phyloP scores from a whole-genome alignment of 2,113 vertebrate genomes.

The Pseudorasbora parva region DNA sequence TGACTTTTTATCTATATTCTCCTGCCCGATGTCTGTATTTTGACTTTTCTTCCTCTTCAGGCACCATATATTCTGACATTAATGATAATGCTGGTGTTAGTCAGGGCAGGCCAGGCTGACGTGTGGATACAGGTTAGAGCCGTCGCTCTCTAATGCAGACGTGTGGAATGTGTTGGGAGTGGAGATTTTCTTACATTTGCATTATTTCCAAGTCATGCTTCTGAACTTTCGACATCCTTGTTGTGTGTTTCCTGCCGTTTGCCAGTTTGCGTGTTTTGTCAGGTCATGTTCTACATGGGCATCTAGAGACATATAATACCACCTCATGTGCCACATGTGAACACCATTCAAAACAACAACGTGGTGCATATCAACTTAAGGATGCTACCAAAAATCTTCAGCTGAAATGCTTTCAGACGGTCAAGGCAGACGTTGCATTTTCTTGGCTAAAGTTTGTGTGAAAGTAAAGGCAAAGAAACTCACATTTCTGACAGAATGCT shows the following conservation, averaged over 20 bases:
- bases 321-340: neutral
- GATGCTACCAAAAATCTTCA: no score
- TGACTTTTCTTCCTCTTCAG: neutral
- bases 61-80: neutral
- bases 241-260: neutral
- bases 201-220: neutral
- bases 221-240: neutral
- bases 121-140: neutral
- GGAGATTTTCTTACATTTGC: slow-evolving; percentile 21
- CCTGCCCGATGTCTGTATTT: neutral
- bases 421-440: neutral
- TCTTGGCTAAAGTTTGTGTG: neutral
- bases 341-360: no score
- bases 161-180: neutral
- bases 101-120: neutral
- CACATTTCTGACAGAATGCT: neutral
- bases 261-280: neutral
- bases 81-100: neutral
- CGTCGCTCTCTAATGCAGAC: neutral
- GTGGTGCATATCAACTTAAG: no score
- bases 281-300: neutral
- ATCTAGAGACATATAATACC: neutral
- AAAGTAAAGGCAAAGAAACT: neutral
- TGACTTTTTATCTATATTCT: neutral
- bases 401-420: no score